phyloP scores from a whole-genome alignment of 2,113 vertebrate species.

The Canis aureus region DNA sequence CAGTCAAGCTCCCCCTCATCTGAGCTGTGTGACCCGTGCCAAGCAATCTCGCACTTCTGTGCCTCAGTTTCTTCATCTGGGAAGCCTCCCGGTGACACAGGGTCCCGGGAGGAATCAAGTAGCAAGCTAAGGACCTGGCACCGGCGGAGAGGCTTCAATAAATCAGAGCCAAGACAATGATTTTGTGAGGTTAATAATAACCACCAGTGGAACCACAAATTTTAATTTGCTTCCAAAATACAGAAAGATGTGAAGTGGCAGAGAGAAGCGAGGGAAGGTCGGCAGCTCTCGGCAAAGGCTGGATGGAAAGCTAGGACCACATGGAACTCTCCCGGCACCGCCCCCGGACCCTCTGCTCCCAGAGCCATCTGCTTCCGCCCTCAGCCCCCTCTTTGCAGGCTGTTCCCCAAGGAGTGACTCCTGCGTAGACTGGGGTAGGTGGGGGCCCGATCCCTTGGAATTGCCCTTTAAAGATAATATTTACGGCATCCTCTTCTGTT shows the following conservation, averaged over 20 bases:
- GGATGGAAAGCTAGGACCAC: not conserved
- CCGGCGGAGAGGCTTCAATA: not conserved
- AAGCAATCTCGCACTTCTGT: not conserved
- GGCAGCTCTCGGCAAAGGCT: not conserved
- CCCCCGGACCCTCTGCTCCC: constrained; percentile 45
- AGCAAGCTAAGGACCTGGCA: not conserved
- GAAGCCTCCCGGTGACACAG: not conserved
- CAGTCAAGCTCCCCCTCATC: not conserved
- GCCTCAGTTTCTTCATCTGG: not conserved
- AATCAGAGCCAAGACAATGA: not conserved
- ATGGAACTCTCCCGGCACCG: not conserved
- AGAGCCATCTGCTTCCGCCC: constrained; percentile 65
- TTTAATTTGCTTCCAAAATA: not conserved
- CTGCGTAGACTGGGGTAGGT: not conserved
- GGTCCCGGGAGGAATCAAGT: not conserved
- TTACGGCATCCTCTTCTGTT: not conserved
- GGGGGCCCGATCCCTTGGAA: not conserved
- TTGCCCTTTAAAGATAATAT: constrained; percentile 10
- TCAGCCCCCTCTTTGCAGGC: not conserved
- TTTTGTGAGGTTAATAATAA: not conserved
- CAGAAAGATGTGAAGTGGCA: not conserved
- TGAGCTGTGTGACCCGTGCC: not conserved
- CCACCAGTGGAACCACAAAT: not conserved
- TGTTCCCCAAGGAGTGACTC: not conserved
- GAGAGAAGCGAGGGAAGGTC: not conserved